phyloP scores from a whole-genome alignment of 1,140 invertebrate species.

The Heliconius melpomene region DNA sequence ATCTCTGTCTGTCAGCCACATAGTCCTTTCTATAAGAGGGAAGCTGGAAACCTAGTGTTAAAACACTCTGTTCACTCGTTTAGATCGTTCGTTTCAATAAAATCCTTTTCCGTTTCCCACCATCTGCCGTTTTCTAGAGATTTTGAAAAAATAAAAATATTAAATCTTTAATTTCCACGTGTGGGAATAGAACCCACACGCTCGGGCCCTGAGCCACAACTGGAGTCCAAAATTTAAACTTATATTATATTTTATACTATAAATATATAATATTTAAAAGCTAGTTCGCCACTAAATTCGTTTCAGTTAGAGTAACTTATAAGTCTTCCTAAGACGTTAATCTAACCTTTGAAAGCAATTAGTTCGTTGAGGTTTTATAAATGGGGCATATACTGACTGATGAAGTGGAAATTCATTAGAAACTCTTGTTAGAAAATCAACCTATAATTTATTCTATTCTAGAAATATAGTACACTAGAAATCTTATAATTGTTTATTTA shows the following conservation, averaged over 20 bases:
- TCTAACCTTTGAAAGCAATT: slow-evolving; percentile 11
- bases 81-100: too few relatives aligned
- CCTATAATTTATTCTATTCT: neutral
- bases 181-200: too few relatives aligned
- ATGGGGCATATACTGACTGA: neutral
- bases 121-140: neutral
- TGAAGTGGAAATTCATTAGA: slow-evolving; percentile 1
- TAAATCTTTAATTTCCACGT: too few relatives aligned
- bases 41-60: too few relatives aligned
- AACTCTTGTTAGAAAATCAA: neutral
- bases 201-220: too few relatives aligned
- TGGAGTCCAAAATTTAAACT: too few relatives aligned
- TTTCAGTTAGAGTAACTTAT: slow-evolving; percentile 5
- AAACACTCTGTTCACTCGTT: too few relatives aligned
- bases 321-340: slow-evolving; percentile 11
- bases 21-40: too few relatives aligned
- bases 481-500: neutral
- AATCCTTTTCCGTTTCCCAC: too few relatives aligned
- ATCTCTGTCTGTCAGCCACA: too few relatives aligned
- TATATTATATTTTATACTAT: neutral
- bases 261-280: neutral
- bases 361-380: slow-evolving; percentile 7
- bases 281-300: neutral
- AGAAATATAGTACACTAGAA: neutral
- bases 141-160: too few relatives aligned